Evolutionary conservation across 1,140 invertebrate genomes (phyloP).

Genomic region (Aphaenogaster rudis): DNA sequence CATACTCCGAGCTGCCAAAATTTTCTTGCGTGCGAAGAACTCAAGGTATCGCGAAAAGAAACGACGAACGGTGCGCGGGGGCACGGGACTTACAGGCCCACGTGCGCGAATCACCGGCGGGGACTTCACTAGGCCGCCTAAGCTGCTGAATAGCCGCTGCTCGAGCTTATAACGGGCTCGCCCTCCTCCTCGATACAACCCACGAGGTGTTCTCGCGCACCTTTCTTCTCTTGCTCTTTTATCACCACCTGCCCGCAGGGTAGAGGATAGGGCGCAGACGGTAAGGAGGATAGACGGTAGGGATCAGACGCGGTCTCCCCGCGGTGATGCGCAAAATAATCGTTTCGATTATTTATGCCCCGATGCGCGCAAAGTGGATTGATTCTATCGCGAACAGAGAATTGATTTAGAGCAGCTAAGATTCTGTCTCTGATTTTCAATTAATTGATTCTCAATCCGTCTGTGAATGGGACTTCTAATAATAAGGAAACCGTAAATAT

Average conservation of each 20-base stretch:
- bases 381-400: neutral
- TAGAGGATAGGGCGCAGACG: slow-evolving; percentile 40
- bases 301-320: slow-evolving; percentile 1
- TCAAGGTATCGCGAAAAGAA: slow-evolving; percentile 11
- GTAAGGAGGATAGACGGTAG: neutral
- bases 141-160: slow-evolving; percentile 83
- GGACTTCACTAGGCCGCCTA: slow-evolving; percentile 80
- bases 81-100: slow-evolving; percentile 20
- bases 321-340: slow-evolving; percentile 13
- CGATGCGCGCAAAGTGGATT: neutral
- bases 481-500: neutral
- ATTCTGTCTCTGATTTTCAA: neutral
- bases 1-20: neutral
- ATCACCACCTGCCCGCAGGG: neutral
- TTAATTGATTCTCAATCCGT: neutral
- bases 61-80: slow-evolving; percentile 22
- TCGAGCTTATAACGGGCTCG: slow-evolving; percentile 86
- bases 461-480: neutral
- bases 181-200: slow-evolving; percentile 71
- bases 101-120: slow-evolving; percentile 40
- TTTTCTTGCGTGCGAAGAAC: neutral
- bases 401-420: slow-evolving; percentile 1
- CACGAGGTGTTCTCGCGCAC: slow-evolving; percentile 56
- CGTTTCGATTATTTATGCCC: slow-evolving; percentile 13
- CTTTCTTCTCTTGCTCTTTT: slow-evolving; percentile 70